Evolutionary conservation across 2,113 vertebrate species (phyloP).

Genomic region (Grus americana): DNA sequence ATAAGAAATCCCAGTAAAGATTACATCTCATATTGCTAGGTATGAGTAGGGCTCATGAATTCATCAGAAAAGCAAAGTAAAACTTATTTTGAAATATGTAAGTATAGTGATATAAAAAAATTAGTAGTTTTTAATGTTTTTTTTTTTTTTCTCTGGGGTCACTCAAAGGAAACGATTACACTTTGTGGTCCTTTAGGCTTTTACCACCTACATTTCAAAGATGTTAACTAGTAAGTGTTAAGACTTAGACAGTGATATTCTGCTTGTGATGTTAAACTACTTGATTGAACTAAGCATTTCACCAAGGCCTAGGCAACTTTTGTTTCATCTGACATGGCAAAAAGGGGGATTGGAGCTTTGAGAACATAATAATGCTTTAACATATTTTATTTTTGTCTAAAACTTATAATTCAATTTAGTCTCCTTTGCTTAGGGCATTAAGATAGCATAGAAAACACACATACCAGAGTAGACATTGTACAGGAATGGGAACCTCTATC

Average conservation of each 20-base stretch:
- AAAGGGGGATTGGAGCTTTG: not conserved
- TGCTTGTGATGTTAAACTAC: not conserved
- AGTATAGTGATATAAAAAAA: not conserved
- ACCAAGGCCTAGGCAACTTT: not conserved
- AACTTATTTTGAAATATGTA: not conserved
- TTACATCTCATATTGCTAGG: not conserved
- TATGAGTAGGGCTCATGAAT: not conserved
- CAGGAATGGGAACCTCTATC: not conserved
- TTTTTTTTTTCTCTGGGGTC: not conserved
- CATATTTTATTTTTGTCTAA: not conserved
- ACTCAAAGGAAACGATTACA: not conserved
- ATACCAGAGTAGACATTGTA: not conserved
- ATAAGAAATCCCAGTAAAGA: not conserved
- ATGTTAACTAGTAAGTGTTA: not conserved
- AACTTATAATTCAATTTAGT: not conserved
- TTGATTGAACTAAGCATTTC: not conserved
- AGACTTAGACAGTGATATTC: not conserved
- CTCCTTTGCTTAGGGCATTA: not conserved
- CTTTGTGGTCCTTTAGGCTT: not conserved
- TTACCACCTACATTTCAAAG: not conserved
- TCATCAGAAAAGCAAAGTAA: not conserved
- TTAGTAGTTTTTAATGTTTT: not conserved
- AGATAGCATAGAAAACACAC: not conserved
- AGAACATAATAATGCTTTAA: not conserved
- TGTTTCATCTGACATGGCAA: not conserved